These are phyloP conservation scores for Lontra canadensis DNA, from an alignment of 2,113 vertebrate species.

Conservation along the genomic window DNA sequence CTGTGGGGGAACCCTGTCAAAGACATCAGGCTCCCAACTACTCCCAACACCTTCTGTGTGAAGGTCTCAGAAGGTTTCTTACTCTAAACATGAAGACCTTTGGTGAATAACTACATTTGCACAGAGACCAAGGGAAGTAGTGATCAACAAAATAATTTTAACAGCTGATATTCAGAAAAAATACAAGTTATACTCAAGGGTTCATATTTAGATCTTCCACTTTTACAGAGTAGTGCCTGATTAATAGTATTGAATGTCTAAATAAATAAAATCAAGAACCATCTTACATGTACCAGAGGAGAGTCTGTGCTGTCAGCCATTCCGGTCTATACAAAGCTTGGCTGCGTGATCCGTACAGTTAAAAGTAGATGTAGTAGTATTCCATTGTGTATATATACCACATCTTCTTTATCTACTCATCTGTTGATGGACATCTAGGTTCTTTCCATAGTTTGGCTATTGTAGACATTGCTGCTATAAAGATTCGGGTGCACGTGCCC, in stretches of 20 bases:
- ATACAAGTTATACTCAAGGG: neutral
- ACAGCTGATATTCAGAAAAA: neutral
- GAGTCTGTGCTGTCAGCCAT: neutral
- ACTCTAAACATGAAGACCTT: constrained; percentile 1
- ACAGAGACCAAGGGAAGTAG: neutral
- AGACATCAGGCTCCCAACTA: neutral
- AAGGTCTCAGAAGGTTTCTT: neutral
- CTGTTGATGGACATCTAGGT: no score
- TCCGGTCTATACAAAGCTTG: neutral
- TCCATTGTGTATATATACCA: no score
- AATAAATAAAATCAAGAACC: constrained; percentile 19
- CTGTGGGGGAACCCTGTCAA: neutral
- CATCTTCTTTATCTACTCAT: no score
- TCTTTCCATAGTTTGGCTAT: no score
- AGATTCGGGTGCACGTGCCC: no score
- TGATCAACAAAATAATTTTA: neutral
- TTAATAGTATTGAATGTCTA: neutral
- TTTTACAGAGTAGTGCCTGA: neutral
- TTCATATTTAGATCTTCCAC: neutral
- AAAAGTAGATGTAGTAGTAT: neutral
- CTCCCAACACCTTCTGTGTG: neutral
- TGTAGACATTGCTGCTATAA: no score
- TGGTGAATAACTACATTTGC: neutral
- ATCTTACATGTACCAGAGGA: neutral
- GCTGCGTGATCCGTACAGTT: neutral